Base-by-base conservation (phyloP, 2,888 invertebrate species). In the Cantharis nigra region DNA sequence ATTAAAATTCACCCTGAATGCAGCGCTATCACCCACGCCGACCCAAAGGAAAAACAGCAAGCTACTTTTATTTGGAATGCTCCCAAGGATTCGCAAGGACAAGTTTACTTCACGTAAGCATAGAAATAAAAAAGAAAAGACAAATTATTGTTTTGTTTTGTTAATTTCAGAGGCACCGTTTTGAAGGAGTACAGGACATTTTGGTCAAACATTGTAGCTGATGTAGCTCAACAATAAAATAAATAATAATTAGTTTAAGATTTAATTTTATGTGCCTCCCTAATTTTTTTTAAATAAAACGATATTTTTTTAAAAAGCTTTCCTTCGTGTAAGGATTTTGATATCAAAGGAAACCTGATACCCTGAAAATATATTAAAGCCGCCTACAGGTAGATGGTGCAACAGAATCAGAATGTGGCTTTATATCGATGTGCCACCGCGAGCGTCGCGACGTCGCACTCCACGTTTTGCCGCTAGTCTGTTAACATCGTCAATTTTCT, bases 61-160 rank as follows among this genome's bases (percentile, higher is more conserved):
- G 95, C 95, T 0, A 93, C 92, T 20, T 89, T 96, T 16, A 88
- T 94, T 64, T 96, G 95, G 95, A 91, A 91, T 83, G 94, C 95
- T 1, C 95, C 95, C 0, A 88, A 90, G 3, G 90, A 93, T 0
- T 83, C 82, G 72, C 89, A 88, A 10, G 95, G 95, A 81, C 91
- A 91, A 81, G 95, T 96, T 69, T 95, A 94, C 86, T 96, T 96
- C 85, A 95, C 95, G 95, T 95, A 90, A 93, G 94, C 91, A 71
- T 62, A 70, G 9, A 14, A 63, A 33, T 16, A 26, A 23, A 13
- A 62, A 49, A 62, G 3, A 70, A 1, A 18, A 69, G 9, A n/a
- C 30, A 28, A n/a, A 71, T 13, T 71, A 64, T n/a, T 23, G 5
- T 23, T 69, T 23, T 20, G 14, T 83, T 80, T 82, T 79, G 74